Percentiles rank a stretch among this genome's conserved stretches.
These are phyloP conservation scores for Aelia acuminata DNA, from an alignment of 2,888 invertebrate species.

Conservation along the genomic window DNA sequence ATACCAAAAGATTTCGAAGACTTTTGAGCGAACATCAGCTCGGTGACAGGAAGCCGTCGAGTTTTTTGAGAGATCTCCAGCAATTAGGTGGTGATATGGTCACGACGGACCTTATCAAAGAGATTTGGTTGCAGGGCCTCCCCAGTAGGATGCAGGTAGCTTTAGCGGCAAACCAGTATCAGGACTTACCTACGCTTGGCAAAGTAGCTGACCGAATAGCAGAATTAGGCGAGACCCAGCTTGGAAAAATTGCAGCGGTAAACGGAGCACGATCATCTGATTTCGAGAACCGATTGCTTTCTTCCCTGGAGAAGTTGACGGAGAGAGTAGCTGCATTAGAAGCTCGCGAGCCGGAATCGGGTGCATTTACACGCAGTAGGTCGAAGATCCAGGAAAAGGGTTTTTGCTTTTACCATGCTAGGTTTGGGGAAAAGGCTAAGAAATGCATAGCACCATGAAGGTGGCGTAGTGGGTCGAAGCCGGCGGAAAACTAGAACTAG, in stretches of 20 bases:
- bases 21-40: neutral
- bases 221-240: neutral
- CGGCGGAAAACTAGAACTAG: neutral
- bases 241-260: neutral
- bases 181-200: neutral
- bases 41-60: too few species aligned
- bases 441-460: neutral
- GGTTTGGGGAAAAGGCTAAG: neutral
- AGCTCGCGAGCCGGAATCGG: neutral
- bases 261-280: neutral
- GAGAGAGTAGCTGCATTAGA: neutral
- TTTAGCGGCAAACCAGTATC: too few species aligned
- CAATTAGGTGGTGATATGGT: neutral
- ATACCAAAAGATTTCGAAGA: neutral
- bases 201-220: neutral
- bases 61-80: neutral
- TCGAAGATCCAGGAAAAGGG: neutral
- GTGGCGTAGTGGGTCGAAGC: neutral
- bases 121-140: neutral
- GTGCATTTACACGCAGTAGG: too few species aligned
- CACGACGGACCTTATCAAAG: neutral
- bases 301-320: neutral
- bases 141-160: conserved; percentile 15
- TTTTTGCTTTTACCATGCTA: too few species aligned
- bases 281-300: neutral